Evolutionary conservation across 2,113 vertebrate genomes (phyloP).

Genomic region (Vidua chalybeata): DNA sequence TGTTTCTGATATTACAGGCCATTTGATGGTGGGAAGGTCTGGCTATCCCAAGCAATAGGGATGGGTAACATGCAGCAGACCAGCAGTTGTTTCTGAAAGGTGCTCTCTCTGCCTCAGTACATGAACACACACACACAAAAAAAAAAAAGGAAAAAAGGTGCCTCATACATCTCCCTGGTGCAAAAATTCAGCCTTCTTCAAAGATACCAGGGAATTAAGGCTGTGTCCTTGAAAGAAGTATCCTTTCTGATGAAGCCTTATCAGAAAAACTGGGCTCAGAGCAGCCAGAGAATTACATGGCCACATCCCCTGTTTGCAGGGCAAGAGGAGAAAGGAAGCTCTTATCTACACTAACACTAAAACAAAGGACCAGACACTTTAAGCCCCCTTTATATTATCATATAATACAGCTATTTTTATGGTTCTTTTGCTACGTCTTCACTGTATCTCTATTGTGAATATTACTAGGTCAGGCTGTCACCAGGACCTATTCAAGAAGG

Average conservation of each 20-base stretch:
- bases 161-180: neutral
- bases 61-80: neutral
- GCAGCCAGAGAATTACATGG: neutral
- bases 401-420: neutral
- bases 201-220: neutral
- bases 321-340: neutral
- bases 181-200: neutral
- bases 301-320: neutral
- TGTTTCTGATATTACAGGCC: neutral
- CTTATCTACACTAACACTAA: neutral
- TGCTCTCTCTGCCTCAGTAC: neutral
- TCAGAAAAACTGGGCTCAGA: neutral
- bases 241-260: neutral
- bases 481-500: neutral
- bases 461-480: neutral
- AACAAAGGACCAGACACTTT: neutral
- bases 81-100: neutral
- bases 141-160: neutral
- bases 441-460: neutral
- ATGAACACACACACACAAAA: neutral
- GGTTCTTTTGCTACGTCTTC: neutral
- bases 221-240: neutral
- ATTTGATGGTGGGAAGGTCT: neutral
- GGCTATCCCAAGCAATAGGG: neutral
- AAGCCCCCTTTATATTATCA: neutral